Base-by-base conservation (phyloP, 2,888 invertebrate species). In the Dolichopus griseipennis region DNA sequence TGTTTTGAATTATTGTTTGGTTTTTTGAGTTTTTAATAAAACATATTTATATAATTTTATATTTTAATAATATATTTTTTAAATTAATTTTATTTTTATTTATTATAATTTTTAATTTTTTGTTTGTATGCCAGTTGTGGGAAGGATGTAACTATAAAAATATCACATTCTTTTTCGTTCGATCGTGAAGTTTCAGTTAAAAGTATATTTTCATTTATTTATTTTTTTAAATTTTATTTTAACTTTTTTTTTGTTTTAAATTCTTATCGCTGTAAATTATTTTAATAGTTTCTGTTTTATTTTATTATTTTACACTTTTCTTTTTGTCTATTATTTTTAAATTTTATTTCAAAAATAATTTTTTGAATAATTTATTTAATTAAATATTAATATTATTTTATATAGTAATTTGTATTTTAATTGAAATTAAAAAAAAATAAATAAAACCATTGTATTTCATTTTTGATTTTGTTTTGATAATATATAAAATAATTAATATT, bases 81-180 rank as follows among this genome's bases (percentile, higher is more conserved):
- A 27, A 65, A 41, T 37, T 65, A 67, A 27, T 64, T 7, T 62
- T 68, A 65, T 68, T n/a, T 67, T 69, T 27, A 66, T 63, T 61
- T 66, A 61, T 68, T 64, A 67, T 34, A 41, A 64, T 68, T 68
- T 68, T 68, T 72, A 27, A 4, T 27, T 70, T 71, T 70, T 73
- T 70, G 72, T 75, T 75, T 74, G 73, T 77, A 75, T 75, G 75
- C 74, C 77, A 12, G 18, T 18, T 52, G 52, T 52, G 52, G 52
- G 52, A 52, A 52, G 52, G 52, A 52, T 52, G 63, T 15, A 63
- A 63, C 76, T 80, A 80, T 78, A 80, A 80, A 80, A 80, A 80
- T 80, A 80, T 80, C 80, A 80, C 80, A 80, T 80, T 78, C 79
- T 79, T 79, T 79, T 79, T 78, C 78, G 80, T 80, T 80, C 79